Base-by-base conservation (phyloP, 30 jellyfish, hydroid and myxozoan species). In the Rhopilema esculentum region DNA sequence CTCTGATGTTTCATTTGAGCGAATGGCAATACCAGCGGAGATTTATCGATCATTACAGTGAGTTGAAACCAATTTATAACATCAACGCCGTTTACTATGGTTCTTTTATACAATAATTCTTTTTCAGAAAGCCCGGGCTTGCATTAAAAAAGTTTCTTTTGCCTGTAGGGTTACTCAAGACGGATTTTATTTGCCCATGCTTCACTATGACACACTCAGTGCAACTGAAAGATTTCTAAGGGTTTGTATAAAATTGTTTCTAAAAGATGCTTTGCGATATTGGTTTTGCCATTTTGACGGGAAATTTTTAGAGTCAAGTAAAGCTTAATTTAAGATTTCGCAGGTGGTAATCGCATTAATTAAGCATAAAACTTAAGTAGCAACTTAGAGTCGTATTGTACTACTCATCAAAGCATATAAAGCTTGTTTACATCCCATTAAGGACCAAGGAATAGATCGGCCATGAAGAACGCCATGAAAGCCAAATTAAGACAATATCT, bases 1-100 rank as follows among this genome's bases (percentile, higher is more conserved):
- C 4, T 87, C 87, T 75, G 91, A 86, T 64, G 81, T 85, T n/a
- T 66, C 98, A 72, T 89, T 95, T 75, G 91, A 88, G 1, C 88
- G 98, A 40, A 66, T 48, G 85, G 97, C 97, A 27, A 83, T 95
- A 12, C 99, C 99, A 32, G 91, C 94, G 16, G 99, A 95, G 33
- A 81, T 95, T 23, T 91, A 90, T 57, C 97, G 90, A 49, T 40
- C 89, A 48, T 21, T 95, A 19, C 89, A 69, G 97, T 89, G 51
- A 74, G 93, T 81, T 20, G 18, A 16, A 49, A 26, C 49, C 15
- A 27, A 4, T 20, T 61, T 22, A 22, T 84, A 18, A 66, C 27
- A 62, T 16, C 1, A 4, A 31, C 86, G 8, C 22, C 29, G 2
- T 24, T 33, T 8, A 18, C 6, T 9, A 20, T 28, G 81, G 53